phyloP scores from a whole-genome alignment of 2,888 invertebrate genomes.

The Eumerus sabulonum region DNA sequence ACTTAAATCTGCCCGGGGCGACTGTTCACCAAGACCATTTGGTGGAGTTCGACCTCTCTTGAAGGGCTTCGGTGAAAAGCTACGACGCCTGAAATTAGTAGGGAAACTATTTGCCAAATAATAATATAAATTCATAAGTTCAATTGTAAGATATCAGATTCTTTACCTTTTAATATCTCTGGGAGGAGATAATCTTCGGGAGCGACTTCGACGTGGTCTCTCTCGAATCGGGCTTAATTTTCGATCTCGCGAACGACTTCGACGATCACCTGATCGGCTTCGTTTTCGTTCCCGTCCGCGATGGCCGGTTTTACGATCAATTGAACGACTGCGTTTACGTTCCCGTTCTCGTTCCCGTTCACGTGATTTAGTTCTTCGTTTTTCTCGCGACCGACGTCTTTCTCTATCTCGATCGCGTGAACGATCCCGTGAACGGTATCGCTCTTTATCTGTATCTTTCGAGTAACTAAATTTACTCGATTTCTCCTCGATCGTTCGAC shows the following conservation, averaged over 20 bases:
- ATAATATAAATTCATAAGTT: no score
- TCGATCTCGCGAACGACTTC: slow-evolving; percentile 71
- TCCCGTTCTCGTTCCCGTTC: slow-evolving; percentile 72
- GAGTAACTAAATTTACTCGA: slow-evolving; percentile 72
- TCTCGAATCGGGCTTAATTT: slow-evolving; percentile 75
- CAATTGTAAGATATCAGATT: not conserved
- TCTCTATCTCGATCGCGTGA: slow-evolving; percentile 70
- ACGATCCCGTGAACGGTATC: slow-evolving; percentile 70
- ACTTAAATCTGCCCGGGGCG: slow-evolving; percentile 87
- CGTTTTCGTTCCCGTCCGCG: slow-evolving; percentile 75
- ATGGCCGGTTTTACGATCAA: slow-evolving; percentile 72
- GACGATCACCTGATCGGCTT: slow-evolving; percentile 69
- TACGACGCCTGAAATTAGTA: slow-evolving; percentile 73
- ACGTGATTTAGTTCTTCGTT: slow-evolving; percentile 60
- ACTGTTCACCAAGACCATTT: slow-evolving; percentile 81
- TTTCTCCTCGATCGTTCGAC: slow-evolving; percentile 74
- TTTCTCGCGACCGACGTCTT: slow-evolving; percentile 75
- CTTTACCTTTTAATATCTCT: slow-evolving; percentile 74
- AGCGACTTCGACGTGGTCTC: slow-evolving; percentile 72
- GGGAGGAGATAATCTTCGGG: slow-evolving; percentile 71
- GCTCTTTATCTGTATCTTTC: slow-evolving; percentile 77
- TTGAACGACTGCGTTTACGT: slow-evolving; percentile 71
- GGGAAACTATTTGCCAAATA: not conserved
- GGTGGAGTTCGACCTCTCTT: slow-evolving; percentile 78
- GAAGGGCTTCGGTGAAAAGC: slow-evolving; percentile 78